Base-by-base conservation (phyloP, 2,113 vertebrate species). In the Xyrauchen texanus region DNA sequence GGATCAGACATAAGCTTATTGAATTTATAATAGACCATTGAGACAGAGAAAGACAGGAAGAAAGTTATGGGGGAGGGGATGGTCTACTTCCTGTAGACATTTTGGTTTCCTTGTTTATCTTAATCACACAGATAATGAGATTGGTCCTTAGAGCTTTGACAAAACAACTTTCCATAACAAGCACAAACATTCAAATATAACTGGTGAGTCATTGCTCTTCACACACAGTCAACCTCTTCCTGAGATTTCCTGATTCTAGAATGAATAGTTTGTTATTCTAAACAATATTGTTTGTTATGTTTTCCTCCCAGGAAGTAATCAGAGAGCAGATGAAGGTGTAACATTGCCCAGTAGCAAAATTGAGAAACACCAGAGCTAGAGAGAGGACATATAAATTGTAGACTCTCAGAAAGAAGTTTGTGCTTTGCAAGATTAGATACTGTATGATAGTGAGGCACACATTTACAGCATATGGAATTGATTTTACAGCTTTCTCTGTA, bases 401-500 rank as follows among this genome's bases (percentile, higher is more conserved):
- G 51, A 34, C 21, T 34, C 21, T 34, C 21, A 13, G 11, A 49
- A 58, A 52, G 15, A 76, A 79, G 57, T 55, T 10, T 60, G 82
- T 83, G 84, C 81, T 85, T 72, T 81, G 42, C 16, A 78, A 85
- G 86, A 86, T 88, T 87, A 85, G 82, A 70, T 34, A 34, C 21
- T 34, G 21, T 66, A 60, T 83, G 75, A 85, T 85, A 82, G 67
- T 76, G 70, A 53, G 63, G 61, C 83, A 81, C 78, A 81, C 73
- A 66, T 66, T 62, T 64, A 80, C 79, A 78, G 81, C 88, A 90
- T 76, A 79, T 85, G 88, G 88, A 88, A 80, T 47, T 77, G 74
- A 87, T 92, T 92, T 86, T 77, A 21, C 76, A 86, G 83, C 83
- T 66, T 83, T 81, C 78, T 82, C 67, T 4, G 52, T 85, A 86